Evolutionary conservation across 1,140 invertebrate genomes (phyloP).

Genomic region (Drosophila teissieri): DNA sequence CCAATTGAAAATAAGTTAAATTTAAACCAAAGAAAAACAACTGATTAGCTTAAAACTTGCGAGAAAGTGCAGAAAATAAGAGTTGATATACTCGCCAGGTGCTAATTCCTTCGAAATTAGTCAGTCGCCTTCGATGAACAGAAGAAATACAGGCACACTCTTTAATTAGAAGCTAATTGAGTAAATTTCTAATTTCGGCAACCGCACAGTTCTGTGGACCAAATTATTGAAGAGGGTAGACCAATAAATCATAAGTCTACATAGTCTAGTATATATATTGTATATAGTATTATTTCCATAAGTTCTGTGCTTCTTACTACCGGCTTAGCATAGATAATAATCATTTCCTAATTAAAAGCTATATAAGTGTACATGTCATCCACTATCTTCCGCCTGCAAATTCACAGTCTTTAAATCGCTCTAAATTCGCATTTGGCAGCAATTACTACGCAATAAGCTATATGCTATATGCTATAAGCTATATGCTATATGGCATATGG

Average conservation of each 20-base stretch:
- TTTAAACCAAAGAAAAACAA: background rate
- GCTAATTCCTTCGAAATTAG: conserved; percentile 23
- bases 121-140: conserved; percentile 2
- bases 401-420: conserved; percentile 19
- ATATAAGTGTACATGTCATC: background rate
- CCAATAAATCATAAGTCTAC: background rate
- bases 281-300: background rate
- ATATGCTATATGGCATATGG: background rate
- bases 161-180: conserved; percentile 15
- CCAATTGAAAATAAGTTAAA: background rate
- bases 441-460: conserved; percentile 36
- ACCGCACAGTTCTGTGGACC: too few relatives aligned
- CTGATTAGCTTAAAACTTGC: background rate
- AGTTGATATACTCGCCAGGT: conserved; percentile 3
- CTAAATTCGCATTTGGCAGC: conserved; percentile 21
- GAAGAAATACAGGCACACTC: conserved; percentile 1
- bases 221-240: too few relatives aligned
- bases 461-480: background rate
- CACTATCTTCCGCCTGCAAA: conserved; percentile 1
- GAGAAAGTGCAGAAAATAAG: background rate
- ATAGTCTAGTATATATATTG: background rate
- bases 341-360: background rate
- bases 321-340: too few relatives aligned
- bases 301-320: too few relatives aligned
- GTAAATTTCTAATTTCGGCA: background rate